Conservation (phyloP, 2,888 invertebrate species). For the Dermolepida albohirtum region DNA sequence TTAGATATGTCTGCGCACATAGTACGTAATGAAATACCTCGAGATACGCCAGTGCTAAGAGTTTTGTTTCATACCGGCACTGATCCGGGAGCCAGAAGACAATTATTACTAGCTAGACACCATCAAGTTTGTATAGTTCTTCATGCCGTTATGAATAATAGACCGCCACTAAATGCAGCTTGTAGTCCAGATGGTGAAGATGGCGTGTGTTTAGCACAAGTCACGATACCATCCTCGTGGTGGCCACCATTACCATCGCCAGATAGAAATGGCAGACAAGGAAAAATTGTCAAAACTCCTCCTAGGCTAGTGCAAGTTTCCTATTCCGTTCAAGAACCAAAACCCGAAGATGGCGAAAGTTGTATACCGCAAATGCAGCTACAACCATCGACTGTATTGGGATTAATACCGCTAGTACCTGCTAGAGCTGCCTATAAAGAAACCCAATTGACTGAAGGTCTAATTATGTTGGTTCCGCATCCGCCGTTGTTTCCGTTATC, state of each 20-base stretch:
- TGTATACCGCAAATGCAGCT: constrained; percentile 82
- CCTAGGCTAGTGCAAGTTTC: constrained; percentile 83
- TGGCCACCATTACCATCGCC: constrained; percentile 83
- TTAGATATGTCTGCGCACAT: constrained; percentile 94
- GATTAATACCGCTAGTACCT: constrained; percentile 77
- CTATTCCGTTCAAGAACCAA: constrained; percentile 89
- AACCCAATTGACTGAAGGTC: constrained; percentile 83
- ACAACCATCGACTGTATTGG: constrained; percentile 70
- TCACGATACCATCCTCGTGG: constrained; percentile 91
- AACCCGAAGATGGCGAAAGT: constrained; percentile 73
- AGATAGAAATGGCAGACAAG: constrained; percentile 69
- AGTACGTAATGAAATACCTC: constrained; percentile 86
- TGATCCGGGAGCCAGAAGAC: constrained; percentile 83
- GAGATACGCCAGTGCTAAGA: constrained; percentile 91
- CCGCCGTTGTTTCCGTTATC: constrained; percentile 91
- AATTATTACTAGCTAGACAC: constrained; percentile 69
- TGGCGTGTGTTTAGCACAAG: constrained; percentile 87
- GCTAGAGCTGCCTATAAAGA: constrained; percentile 87
- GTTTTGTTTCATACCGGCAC: constrained; percentile 94
- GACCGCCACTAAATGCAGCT: constrained; percentile 82
- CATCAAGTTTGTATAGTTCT: constrained; percentile 82
- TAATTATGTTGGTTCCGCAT: constrained; percentile 88
- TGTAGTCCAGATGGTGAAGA: constrained; percentile 94
- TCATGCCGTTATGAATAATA: constrained; percentile 70
- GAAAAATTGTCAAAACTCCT: constrained; percentile 66